phyloP scores from a whole-genome alignment of 2,113 vertebrate species.

The Tetrax tetrax region DNA sequence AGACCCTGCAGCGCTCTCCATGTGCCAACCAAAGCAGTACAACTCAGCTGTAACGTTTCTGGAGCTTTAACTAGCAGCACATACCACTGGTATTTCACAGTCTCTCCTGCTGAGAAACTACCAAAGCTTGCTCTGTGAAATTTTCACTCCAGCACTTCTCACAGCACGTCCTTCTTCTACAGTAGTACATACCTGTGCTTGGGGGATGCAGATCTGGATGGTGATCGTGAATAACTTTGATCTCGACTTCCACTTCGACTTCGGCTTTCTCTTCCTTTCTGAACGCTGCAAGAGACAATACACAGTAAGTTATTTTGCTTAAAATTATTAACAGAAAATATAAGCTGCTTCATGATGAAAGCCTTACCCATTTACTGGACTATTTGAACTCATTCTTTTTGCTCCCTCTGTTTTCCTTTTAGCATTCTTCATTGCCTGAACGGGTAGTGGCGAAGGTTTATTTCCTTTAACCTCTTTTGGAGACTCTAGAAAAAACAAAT shows the following conservation, averaged over 20 bases:
- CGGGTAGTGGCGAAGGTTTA: conserved; percentile 74
- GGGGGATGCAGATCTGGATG: conserved; percentile 74
- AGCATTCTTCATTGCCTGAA: conserved; percentile 75
- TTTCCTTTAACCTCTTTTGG: conserved; percentile 78
- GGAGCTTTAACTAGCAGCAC: neutral
- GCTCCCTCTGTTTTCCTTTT: conserved; percentile 74
- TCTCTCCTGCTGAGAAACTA: rapidly evolving
- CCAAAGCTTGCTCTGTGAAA: neutral
- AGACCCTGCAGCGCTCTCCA: neutral
- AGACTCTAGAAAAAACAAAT: conserved; percentile 67
- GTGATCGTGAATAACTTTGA: conserved; percentile 79
- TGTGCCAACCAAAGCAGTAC: neutral
- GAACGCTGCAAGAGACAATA: conserved; percentile 50
- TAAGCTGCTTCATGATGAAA: rapidly evolving
- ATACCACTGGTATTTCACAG: neutral
- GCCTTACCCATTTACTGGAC: conserved; percentile 80
- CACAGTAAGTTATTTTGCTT: neutral
- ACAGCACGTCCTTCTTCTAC: neutral
- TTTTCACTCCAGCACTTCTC: neutral
- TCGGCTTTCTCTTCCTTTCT: conserved; percentile 74
- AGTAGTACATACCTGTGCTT: conserved; percentile 70
- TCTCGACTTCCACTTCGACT: conserved; percentile 78
- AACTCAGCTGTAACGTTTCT: neutral
- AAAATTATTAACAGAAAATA: rapidly evolving
- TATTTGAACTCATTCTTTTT: conserved; percentile 68